Evolutionary conservation across 2,888 invertebrate genomes (phyloP).

Genomic region (Zygogramma bicolorata): DNA sequence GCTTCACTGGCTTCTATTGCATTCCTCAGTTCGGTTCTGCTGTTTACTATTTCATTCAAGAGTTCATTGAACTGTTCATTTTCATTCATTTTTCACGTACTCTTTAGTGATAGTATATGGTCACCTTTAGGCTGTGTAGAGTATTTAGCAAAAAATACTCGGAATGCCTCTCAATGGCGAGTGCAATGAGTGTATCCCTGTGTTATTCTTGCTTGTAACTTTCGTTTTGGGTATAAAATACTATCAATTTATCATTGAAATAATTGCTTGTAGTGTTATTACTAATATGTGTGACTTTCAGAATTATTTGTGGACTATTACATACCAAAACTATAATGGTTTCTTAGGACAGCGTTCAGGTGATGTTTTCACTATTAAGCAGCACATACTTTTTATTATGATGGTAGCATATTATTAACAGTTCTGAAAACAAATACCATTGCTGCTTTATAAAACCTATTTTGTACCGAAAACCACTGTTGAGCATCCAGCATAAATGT

Average conservation of each 20-base stretch:
- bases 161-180: too few relatives aligned
- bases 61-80: not conserved
- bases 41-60: not conserved
- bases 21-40: not conserved
- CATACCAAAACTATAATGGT: constrained; percentile 10
- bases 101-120: not conserved
- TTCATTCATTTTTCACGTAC: too few relatives aligned
- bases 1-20: too few relatives aligned
- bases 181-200: too few relatives aligned
- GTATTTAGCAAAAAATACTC: not conserved
- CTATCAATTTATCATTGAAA: not conserved
- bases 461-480: too few relatives aligned
- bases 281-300: not conserved
- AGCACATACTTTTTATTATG: too few relatives aligned
- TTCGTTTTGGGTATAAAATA: not conserved
- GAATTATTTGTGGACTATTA: constrained; percentile 8
- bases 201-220: not conserved
- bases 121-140: not conserved
- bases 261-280: not conserved
- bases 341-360: constrained; percentile 10
- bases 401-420: too few relatives aligned
- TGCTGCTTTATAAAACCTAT: too few relatives aligned
- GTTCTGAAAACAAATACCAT: too few relatives aligned
- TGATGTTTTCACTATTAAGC: constrained; percentile 11
- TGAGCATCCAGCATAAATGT: too few relatives aligned